Evolutionary conservation across 2,113 vertebrate species (phyloP), one percentile per base, ranked within the genome.

Genomic region (Caloenas nicobarica): DNA sequence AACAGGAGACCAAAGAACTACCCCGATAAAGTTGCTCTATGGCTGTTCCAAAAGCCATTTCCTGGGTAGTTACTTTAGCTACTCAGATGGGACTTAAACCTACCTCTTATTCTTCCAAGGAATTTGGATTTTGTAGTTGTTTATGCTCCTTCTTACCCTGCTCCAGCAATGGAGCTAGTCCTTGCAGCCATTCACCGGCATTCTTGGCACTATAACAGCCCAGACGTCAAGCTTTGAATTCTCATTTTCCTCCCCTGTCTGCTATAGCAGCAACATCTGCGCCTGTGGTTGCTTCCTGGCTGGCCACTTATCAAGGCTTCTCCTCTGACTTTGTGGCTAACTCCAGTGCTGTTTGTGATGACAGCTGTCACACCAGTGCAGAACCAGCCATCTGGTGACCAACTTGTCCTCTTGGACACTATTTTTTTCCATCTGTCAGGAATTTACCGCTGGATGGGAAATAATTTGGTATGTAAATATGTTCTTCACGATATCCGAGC

Each of bases 391-490:
- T 89, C 87, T 95, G 88, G 93, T 93, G 92, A 84, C 88, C 26
- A 44, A 88, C 89, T 91, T 93, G 76, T 94, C 92, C 93, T 93
- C 58, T 92, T 96, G 95, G 94, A 93, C 91, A 76, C 50, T 70
- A 2, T 88, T 89, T 95, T 78, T 78, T 88, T 92, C 86, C 90
- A 95, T 94, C 91, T 96, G 91, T 88, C 87, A 93, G 77, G 77
- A 90, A 90, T 96, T 96, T 94, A 89, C 38, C 91, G 31, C 34
- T 82, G 72, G 57, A 81, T 85, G 83, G 64, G 84, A 94, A 95
- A 95, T 97, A 94, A 89, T 94, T 93, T 71, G 57, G 72, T 93
- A 93, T 94, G 96, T 94, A 97, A 97, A 97, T 91, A 95, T 54
- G 65, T 92, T 93, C 78, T 93, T 89, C 65, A 6, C 71, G 50